Evolutionary conservation across 1,140 invertebrate species (phyloP), one percentile per base, ranked within the genome.

Genomic region (Helicoverpa armigera): DNA sequence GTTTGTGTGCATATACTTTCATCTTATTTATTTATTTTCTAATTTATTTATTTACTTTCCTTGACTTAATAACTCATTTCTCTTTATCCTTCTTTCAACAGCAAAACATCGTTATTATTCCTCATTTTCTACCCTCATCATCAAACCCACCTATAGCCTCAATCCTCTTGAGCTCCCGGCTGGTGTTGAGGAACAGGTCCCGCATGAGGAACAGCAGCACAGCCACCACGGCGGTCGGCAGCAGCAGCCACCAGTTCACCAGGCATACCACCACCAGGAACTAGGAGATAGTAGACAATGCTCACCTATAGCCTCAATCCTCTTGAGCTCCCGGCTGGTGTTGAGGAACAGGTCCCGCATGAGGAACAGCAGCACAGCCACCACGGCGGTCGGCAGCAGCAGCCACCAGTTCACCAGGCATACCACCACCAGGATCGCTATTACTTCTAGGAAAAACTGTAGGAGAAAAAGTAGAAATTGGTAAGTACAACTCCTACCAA

Each of bases 121-220:
- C n/a, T n/a, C n/a, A n/a, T n/a, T n/a, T n/a, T n/a, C n/a, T n/a
- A n/a, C n/a, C n/a, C n/a, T n/a, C n/a, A n/a, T n/a, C n/a, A n/a
- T n/a, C n/a, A n/a, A n/a, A n/a, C n/a, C n/a, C 94, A 98, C 98
- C 96, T 60, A 97, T 97, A 82, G 97, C 97, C 91, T 98, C 98
- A 1, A 98, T 95, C 83, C 98, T 95, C 92, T 98, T 98, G 2
- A 98, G 90, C 90, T 97, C 97, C 74, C 98, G 95, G n/a, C 98
- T 98, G 11, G 97, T 98, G 63, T 95, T 93, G 9, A 99, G 94
- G 92, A 98, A 99, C 77, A 98, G 95, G 76, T 94, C 95, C 80
- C 98, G 92, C 54, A 98, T 95, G n/a, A 97, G 87, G 77, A 96
- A 96, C 85, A 98, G 97, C 9, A 98, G 80, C 0, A 96, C 83